Percentiles rank a stretch among this genome's conserved stretches.
Conservation (phyloP, 2,797 vertebrate species). For the Melanotaenia maccullochi region DNA sequence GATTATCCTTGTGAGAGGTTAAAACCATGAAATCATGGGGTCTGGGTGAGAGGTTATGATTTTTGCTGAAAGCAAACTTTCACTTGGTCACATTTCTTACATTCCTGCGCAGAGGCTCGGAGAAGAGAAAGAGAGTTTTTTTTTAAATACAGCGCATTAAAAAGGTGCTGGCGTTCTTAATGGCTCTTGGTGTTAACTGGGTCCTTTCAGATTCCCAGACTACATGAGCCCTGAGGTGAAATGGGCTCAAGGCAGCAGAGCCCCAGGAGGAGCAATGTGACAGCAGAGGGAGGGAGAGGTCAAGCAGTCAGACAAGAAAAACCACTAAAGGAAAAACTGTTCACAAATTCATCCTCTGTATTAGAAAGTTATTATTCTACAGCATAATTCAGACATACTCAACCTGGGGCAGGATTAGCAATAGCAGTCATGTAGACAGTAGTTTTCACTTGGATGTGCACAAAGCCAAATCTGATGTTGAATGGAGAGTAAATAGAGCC, state of each 20-base stretch:
- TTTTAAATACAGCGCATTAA: conserved; percentile 51
- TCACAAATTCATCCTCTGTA: neutral
- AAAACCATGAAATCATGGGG: conserved; percentile 55
- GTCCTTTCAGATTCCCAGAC: conserved; percentile 58
- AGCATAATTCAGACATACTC: conserved; percentile 3
- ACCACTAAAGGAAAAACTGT: neutral
- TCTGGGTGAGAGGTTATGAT: conserved; percentile 49
- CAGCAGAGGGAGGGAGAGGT: conserved; percentile 11
- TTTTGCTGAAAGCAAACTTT: conserved; percentile 62
- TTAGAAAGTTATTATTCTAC: neutral
- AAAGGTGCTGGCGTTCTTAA: conserved; percentile 62
- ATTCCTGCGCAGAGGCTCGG: conserved; percentile 53
- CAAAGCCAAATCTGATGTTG: neutral
- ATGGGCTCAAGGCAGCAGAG: conserved; percentile 41
- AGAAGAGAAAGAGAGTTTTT: conserved; percentile 29
- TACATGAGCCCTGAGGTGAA: conserved; percentile 49
- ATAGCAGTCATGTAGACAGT: neutral
- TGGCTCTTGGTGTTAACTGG: conserved; percentile 64
- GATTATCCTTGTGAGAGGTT: conserved; percentile 26
- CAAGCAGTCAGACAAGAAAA: conserved; percentile 8
- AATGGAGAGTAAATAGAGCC: conserved; percentile 68
- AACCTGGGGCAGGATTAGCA: conserved; percentile 11
- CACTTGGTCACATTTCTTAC: conserved; percentile 62
- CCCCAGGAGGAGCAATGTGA: conserved; percentile 24
- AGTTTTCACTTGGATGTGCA: conserved; percentile 2